phyloP scores from a whole-genome alignment of 1,140 invertebrate species.

The Sycophaga agraensis region DNA sequence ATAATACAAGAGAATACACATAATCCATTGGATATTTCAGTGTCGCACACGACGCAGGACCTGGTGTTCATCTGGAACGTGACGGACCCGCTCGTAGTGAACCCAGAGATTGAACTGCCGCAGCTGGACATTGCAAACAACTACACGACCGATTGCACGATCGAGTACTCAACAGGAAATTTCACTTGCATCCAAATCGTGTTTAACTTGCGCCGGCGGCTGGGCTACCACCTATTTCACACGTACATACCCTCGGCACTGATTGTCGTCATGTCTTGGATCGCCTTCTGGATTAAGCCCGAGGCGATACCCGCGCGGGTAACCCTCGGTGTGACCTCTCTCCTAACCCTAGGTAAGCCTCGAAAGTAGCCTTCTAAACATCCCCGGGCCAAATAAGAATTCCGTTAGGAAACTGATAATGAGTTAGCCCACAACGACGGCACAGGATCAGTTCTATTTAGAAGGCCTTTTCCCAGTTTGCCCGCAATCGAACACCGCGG shows the following conservation, averaged over 20 bases:
- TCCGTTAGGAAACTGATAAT: too few relatives aligned
- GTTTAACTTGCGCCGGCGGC: slow-evolving; percentile 77
- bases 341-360: slow-evolving; percentile 75
- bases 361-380: too few relatives aligned
- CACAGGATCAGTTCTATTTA: too few relatives aligned
- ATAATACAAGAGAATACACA: too few relatives aligned
- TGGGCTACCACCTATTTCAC: slow-evolving; percentile 87
- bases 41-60: slow-evolving; percentile 82
- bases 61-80: slow-evolving; percentile 86
- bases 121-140: slow-evolving; percentile 85
- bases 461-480: too few relatives aligned
- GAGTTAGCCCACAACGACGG: too few relatives aligned
- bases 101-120: slow-evolving; percentile 82
- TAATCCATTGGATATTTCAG: too few relatives aligned
- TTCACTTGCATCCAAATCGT: slow-evolving; percentile 86
- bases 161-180: slow-evolving; percentile 86
- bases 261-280: slow-evolving; percentile 92
- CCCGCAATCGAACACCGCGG: too few relatives aligned
- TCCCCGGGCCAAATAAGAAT: too few relatives aligned
- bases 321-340: slow-evolving; percentile 79
- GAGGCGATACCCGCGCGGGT: slow-evolving; percentile 83
- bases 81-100: slow-evolving; percentile 82
- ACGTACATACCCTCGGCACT: slow-evolving; percentile 88
- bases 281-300: slow-evolving; percentile 91
- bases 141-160: slow-evolving; percentile 85